These are phyloP conservation scores for Anguilla obscura DNA, from an alignment of 2,797 vertebrate species.

Conservation along the genomic window DNA sequence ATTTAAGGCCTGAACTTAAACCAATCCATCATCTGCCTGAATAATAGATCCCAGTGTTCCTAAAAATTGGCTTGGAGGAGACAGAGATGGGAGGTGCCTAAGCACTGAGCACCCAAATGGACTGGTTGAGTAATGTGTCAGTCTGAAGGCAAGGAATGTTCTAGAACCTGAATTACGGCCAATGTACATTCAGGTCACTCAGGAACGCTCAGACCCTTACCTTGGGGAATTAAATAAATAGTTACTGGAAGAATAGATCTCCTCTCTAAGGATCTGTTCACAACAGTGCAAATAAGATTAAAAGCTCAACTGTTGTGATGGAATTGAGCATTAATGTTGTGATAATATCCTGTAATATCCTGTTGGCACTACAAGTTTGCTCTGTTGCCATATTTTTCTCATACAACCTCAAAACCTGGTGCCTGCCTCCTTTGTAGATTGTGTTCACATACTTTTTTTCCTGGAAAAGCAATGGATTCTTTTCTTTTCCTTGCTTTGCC, in stretches of 20 bases:
- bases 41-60: background rate
- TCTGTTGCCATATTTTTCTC: background rate
- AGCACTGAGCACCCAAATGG: background rate
- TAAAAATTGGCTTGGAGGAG: background rate
- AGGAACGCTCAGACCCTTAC: background rate
- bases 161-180: background rate
- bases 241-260: background rate
- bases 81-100: background rate
- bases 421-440: background rate
- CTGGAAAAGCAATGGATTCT: background rate
- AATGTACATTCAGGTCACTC: background rate
- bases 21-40: background rate
- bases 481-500: slow-evolving; percentile 7
- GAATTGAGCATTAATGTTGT: slow-evolving; percentile 10
- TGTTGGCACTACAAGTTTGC: background rate
- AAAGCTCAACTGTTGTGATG: background rate
- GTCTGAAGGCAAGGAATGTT: background rate
- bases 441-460: background rate
- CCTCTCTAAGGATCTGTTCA: background rate
- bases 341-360: slow-evolving; percentile 1
- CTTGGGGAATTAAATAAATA: background rate
- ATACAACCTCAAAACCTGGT: background rate
- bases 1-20: slow-evolving; percentile 17
- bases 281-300: background rate
- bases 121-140: background rate